Evolutionary conservation across 1,140 invertebrate genomes (phyloP).

Genomic region (Arion vulgaris): DNA sequence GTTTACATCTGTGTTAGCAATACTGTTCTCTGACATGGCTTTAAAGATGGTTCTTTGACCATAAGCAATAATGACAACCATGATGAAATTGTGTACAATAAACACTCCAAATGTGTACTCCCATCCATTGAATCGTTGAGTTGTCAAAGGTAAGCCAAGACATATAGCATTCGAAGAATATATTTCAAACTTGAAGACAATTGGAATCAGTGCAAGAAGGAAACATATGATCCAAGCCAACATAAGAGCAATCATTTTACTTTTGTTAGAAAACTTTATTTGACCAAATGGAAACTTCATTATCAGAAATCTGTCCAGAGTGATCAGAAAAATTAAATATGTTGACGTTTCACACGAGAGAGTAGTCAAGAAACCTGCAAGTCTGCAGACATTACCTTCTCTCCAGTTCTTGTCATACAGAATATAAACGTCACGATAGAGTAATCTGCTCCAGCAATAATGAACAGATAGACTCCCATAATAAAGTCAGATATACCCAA

Average conservation of each 20-base stretch:
- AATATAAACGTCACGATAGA: conserved; percentile 53
- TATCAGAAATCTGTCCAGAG: conserved; percentile 54
- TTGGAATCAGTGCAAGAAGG: background rate
- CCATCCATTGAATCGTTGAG: conserved; percentile 8
- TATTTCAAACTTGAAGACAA: background rate
- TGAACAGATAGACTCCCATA: conserved; percentile 66
- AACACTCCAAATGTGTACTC: conserved; percentile 35
- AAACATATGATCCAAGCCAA: background rate
- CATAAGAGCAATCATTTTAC: background rate
- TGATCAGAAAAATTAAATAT: conserved; percentile 44
- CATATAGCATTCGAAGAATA: conserved; percentile 30
- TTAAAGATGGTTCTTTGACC: conserved; percentile 27
- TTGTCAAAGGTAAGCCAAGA: conserved; percentile 33
- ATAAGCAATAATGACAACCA: conserved; percentile 35
- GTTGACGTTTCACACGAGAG: conserved; percentile 48
- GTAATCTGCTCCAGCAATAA: conserved; percentile 53
- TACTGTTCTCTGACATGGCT: background rate
- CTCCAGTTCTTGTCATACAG: conserved; percentile 55
- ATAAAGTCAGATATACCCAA: conserved; percentile 60
- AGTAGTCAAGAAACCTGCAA: conserved; percentile 61
- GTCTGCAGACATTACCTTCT: conserved; percentile 49
- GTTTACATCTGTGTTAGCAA: conserved; percentile 38
- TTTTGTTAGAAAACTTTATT: background rate
- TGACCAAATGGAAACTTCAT: conserved; percentile 56
- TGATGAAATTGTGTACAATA: conserved; percentile 38